These are phyloP conservation scores for human DNA, from an alignment of 2,113 vertebrate species.

Conservation along the genomic window DNA sequence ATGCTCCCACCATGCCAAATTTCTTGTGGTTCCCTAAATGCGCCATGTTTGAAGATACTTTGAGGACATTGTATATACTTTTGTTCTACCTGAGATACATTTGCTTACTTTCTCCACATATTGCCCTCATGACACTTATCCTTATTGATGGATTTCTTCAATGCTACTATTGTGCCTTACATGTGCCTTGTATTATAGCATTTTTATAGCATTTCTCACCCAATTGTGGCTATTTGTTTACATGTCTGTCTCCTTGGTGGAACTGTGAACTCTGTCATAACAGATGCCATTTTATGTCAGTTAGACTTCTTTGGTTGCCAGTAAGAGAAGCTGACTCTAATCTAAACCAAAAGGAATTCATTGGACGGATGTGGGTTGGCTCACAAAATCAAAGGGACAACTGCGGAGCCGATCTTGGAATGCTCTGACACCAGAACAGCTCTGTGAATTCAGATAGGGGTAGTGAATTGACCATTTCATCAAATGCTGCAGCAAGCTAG, in stretches of 20 bases:
- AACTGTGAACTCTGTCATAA: neutral
- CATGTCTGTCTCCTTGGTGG: neutral
- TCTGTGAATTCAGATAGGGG: neutral
- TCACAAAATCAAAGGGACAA: neutral
- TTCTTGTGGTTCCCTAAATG: too few relatives aligned
- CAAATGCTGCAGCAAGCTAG: neutral
- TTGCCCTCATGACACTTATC: neutral
- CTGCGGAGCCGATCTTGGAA: neutral
- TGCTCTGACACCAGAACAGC: neutral
- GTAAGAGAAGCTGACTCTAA: neutral
- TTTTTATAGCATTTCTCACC: neutral
- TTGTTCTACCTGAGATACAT: too few relatives aligned
- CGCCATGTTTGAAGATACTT: too few relatives aligned
- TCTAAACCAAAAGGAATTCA: neutral
- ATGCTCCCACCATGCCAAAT: too few relatives aligned
- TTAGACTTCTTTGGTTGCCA: neutral
- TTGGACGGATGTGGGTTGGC: neutral
- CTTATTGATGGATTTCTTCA: neutral
- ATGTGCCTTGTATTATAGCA: neutral
- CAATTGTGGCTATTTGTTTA: neutral
- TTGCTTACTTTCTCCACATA: neutral
- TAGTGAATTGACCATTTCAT: neutral
- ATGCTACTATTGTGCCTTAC: too few relatives aligned
- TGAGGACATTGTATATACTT: too few relatives aligned
- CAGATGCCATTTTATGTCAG: neutral